These are phyloP conservation scores for Cyprinodon diabolis DNA, from an alignment of 2,797 vertebrate genomes.

Conservation along the genomic window DNA sequence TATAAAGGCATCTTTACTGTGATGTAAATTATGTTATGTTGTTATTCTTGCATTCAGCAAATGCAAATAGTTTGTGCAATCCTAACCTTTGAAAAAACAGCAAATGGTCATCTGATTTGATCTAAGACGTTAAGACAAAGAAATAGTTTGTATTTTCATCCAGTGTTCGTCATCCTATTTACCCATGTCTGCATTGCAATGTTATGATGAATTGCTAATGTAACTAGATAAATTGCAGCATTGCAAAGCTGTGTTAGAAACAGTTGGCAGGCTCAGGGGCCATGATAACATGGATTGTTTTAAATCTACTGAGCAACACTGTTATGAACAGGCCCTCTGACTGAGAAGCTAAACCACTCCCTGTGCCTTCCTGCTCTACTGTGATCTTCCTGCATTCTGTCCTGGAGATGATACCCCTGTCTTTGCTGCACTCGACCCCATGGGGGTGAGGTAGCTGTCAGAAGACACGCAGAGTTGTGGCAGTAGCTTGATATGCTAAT, in stretches of 20 bases:
- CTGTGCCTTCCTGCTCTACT: constrained; percentile 15
- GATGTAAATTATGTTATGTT: no score
- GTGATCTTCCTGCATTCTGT: constrained; percentile 33
- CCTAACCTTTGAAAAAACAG: not conserved
- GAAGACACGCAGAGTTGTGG: constrained; percentile 61
- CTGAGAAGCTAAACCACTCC: constrained; percentile 23
- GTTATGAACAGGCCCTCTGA: constrained; percentile 15
- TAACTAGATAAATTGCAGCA: not conserved
- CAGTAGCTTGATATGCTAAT: constrained; percentile 77
- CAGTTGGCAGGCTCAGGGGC: not conserved
- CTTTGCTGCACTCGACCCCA: constrained; percentile 47
- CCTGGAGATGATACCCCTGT: constrained; percentile 48
- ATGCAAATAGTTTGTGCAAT: not conserved
- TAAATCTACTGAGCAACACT: constrained; percentile 9
- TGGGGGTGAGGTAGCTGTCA: constrained; percentile 60
- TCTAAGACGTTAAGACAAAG: not conserved
- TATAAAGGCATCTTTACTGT: not conserved
- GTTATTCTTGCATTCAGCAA: not conserved
- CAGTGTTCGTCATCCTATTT: not conserved
- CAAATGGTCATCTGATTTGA: not conserved
- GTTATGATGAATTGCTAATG: not conserved
- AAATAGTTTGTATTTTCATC: not conserved
- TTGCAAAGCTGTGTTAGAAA: not conserved
- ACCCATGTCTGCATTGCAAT: not conserved
- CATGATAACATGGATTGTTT: constrained; percentile 1